phyloP scores from a whole-genome alignment of 2,113 vertebrate genomes.

The Pyrgilauda ruficollis region DNA sequence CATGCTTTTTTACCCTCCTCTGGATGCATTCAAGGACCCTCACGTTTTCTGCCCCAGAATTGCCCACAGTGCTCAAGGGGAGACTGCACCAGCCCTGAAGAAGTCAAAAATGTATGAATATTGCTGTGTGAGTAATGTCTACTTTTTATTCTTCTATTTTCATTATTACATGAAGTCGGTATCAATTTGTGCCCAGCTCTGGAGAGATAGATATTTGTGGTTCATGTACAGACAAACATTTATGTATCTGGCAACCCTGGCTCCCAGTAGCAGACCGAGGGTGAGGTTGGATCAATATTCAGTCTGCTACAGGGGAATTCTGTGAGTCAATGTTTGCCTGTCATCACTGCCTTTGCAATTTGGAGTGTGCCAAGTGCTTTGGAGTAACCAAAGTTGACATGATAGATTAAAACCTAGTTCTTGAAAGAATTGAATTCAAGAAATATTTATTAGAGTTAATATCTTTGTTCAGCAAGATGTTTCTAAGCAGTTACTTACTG shows the following conservation, averaged over 20 bases:
- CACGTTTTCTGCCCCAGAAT: neutral
- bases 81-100: neutral
- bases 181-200: neutral
- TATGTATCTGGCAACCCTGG: neutral
- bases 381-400: neutral
- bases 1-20: fast-evolving
- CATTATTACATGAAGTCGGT: neutral
- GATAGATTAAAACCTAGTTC: neutral
- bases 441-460: neutral
- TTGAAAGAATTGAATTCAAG: fast-evolving
- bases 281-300: neutral
- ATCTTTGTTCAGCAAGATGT: neutral
- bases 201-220: neutral
- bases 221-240: neutral
- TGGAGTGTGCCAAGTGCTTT: neutral
- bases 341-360: neutral
- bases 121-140: neutral
- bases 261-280: neutral
- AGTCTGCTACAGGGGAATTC: neutral
- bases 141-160: neutral
- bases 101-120: neutral
- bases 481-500: neutral
- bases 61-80: neutral
- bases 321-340: neutral
- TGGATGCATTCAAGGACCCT: neutral